These are phyloP conservation scores for Eremophila alpestris DNA, from an alignment of 2,797 vertebrate species.

Conservation along the genomic window DNA sequence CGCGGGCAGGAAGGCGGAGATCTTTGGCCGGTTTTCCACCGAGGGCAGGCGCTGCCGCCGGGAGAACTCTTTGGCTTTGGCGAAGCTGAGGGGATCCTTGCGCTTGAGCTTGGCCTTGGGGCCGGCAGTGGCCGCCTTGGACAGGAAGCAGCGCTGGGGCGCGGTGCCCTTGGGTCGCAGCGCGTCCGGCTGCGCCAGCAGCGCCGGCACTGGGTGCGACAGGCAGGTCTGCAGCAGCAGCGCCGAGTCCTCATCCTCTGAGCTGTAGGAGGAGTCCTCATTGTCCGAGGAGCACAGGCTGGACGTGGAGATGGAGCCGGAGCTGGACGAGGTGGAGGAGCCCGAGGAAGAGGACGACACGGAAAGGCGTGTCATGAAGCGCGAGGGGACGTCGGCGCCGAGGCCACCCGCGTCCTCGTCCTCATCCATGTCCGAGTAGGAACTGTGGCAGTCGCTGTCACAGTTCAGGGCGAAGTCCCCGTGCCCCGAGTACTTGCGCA, in stretches of 20 bases:
- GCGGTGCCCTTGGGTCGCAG: slow-evolving; percentile 73
- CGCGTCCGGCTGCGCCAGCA: slow-evolving; percentile 84
- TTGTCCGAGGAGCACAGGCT: slow-evolving; percentile 95
- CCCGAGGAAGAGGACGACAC: slow-evolving; percentile 92
- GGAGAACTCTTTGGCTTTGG: slow-evolving; percentile 87
- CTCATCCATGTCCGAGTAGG: slow-evolving; percentile 93
- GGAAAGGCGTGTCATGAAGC: slow-evolving; percentile 89
- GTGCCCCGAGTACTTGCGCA: slow-evolving; percentile 83
- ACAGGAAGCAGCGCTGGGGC: slow-evolving; percentile 80
- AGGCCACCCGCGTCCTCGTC: slow-evolving; percentile 86
- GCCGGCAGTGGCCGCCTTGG: slow-evolving; percentile 79
- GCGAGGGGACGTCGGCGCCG: slow-evolving; percentile 77
- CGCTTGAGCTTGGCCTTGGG: slow-evolving; percentile 85
- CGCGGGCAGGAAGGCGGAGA: slow-evolving; percentile 87
- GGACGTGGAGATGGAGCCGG: slow-evolving; percentile 93
- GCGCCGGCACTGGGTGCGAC: slow-evolving; percentile 81
- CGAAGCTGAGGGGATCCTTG: slow-evolving; percentile 85
- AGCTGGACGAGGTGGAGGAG: slow-evolving; percentile 92
- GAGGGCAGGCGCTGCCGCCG: slow-evolving; percentile 94
- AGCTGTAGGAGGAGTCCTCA: slow-evolving; percentile 95
- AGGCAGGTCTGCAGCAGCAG: slow-evolving; percentile 87
- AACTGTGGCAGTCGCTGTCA: slow-evolving; percentile 92
- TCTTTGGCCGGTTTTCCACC: slow-evolving; percentile 87
- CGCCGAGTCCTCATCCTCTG: slow-evolving; percentile 90
- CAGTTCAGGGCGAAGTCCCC: slow-evolving; percentile 87